Percentiles rank a stretch among this genome's conserved stretches.
phyloP scores from a whole-genome alignment of 1,140 invertebrate species.

The Delia radicum region DNA sequence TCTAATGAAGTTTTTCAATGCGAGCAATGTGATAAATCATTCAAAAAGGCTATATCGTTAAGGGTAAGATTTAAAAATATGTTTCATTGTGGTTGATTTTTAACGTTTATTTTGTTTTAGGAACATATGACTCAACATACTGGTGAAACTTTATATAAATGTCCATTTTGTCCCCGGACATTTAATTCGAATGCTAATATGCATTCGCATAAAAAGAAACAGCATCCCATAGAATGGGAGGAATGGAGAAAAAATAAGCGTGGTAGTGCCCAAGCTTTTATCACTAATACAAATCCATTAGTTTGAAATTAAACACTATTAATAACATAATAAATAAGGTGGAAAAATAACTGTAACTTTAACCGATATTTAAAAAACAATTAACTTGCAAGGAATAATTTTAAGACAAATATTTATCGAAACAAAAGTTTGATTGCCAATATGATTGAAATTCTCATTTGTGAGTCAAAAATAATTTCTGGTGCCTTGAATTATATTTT shows the following conservation, averaged over 20 bases:
- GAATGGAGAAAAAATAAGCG: conserved; percentile 50
- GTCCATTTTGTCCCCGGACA: conserved; percentile 49
- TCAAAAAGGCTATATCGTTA: conserved; percentile 51
- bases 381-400: too few relatives aligned
- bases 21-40: conserved; percentile 50
- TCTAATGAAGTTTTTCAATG: conserved; percentile 49
- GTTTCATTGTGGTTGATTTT: background rate
- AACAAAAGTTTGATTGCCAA: too few relatives aligned
- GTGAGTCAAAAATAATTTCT: too few relatives aligned
- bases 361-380: too few relatives aligned
- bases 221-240: conserved; percentile 54
- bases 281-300: background rate
- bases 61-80: conserved; percentile 34
- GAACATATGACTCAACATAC: conserved; percentile 54
- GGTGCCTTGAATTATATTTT: too few relatives aligned
- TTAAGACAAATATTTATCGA: too few relatives aligned
- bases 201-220: conserved; percentile 54
- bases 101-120: conserved; percentile 29
- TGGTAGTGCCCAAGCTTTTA: conserved; percentile 39
- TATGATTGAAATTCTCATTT: too few relatives aligned
- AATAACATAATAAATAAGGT: too few relatives aligned
- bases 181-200: conserved; percentile 54
- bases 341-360: too few relatives aligned
- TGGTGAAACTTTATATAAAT: conserved; percentile 51
- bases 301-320: background rate